Evolutionary conservation across 2,888 invertebrate species (phyloP).

Genomic region (Pseudanteris insignis): DNA sequence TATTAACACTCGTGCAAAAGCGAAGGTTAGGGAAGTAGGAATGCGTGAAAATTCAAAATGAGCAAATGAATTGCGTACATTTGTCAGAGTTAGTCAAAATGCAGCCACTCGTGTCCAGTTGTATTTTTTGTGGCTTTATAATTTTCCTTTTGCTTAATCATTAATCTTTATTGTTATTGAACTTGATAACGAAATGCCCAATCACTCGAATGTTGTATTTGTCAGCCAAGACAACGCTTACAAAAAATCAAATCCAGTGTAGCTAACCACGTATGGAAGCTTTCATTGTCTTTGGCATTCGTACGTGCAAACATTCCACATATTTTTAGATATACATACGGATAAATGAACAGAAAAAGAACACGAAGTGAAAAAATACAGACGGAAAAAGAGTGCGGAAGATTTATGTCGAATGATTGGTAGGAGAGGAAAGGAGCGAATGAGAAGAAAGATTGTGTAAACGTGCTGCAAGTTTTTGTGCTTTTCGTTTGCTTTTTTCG

Average conservation of each 20-base stretch:
- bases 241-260: conserved; percentile 1
- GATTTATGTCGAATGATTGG: background rate
- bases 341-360: conserved; percentile 4
- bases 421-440: background rate
- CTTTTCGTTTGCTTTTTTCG: conserved; percentile 9
- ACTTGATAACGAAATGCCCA: background rate
- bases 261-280: conserved; percentile 2
- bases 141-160: conserved; percentile 5
- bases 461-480: conserved; percentile 1
- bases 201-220: background rate
- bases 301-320: conserved; percentile 43
- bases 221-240: background rate
- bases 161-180: conserved; percentile 21
- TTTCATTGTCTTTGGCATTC: conserved; percentile 32
- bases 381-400: background rate
- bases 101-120: too few species aligned
- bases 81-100: conserved; percentile 1
- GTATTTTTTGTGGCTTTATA: background rate
- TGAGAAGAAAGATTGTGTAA: background rate
- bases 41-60: conserved; percentile 10
- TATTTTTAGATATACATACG: conserved; percentile 31
- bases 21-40: conserved; percentile 4
- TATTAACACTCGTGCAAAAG: background rate
- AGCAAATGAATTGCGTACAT: conserved; percentile 18
- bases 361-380: conserved; percentile 3